phyloP scores from a whole-genome alignment of 2,888 invertebrate genomes.

The Microchrysa polita region DNA sequence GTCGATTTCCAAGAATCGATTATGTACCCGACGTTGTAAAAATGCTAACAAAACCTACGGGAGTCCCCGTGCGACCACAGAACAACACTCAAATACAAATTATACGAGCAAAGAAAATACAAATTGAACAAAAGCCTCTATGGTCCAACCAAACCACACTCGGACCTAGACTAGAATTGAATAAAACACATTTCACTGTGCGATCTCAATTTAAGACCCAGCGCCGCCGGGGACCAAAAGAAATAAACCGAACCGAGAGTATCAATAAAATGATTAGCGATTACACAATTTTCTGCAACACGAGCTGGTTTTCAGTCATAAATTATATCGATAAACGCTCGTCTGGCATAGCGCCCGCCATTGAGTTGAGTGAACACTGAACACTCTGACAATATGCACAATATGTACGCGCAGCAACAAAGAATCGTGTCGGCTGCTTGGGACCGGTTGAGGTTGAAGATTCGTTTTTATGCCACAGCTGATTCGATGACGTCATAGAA shows the following conservation, averaged over 20 bases:
- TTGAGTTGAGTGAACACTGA: background rate
- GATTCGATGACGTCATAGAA: no score
- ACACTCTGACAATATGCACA: background rate
- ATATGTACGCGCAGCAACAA: no score
- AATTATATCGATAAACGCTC: background rate
- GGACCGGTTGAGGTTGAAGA: no score
- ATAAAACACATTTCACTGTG: background rate
- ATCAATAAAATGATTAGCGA: conserved; percentile 9
- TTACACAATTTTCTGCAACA: conserved; percentile 35
- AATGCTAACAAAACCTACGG: background rate
- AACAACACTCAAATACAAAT: background rate
- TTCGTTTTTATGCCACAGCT: no score
- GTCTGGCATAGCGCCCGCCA: background rate
- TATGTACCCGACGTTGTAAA: no score
- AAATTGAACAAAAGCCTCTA: background rate
- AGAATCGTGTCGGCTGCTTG: no score
- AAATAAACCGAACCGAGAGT: no score
- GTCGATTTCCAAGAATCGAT: no score
- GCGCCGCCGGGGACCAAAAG: background rate
- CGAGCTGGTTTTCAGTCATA: conserved; percentile 16
- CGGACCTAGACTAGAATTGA: background rate
- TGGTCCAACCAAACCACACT: background rate
- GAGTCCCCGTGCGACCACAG: background rate
- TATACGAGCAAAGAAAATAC: background rate
- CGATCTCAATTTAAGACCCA: conserved; percentile 21